A percentile compares a stretch with the other conserved stretches of the same genome.
Evolutionary conservation across 2,113 vertebrate genomes (phyloP).

Genomic region (Pyrgilauda ruficollis): DNA sequence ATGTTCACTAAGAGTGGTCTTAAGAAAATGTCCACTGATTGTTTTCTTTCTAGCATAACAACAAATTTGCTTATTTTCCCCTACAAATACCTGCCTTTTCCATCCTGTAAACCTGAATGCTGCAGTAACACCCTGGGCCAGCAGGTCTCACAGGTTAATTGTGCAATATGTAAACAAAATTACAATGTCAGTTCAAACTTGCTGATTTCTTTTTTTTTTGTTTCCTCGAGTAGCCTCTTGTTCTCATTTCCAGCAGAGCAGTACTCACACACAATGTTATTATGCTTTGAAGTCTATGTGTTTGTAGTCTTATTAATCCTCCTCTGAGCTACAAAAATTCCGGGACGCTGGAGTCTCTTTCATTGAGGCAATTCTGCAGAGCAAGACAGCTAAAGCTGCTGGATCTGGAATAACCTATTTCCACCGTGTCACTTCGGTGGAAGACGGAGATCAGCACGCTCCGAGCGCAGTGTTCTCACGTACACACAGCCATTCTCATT

Average conservation of each 20-base stretch:
- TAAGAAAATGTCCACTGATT: neutral
- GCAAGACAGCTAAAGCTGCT: neutral
- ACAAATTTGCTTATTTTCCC: neutral
- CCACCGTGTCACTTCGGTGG: neutral
- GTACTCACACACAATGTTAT: neutral
- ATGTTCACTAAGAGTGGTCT: neutral
- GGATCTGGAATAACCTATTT: constrained; percentile 5
- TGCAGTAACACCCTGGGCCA: neutral
- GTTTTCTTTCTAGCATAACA: neutral
- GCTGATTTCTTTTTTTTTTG: neutral
- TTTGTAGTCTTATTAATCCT: constrained; percentile 16
- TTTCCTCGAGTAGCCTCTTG: constrained; percentile 20
- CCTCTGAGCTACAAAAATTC: neutral
- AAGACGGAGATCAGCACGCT: rapidly evolving
- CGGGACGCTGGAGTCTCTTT: neutral
- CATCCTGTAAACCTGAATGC: neutral
- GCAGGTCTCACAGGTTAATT: constrained; percentile 48
- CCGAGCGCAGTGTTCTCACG: rapidly evolving
- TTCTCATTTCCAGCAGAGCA: neutral
- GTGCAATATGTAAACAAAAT: constrained; percentile 46
- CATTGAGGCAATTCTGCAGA: neutral
- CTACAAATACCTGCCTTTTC: neutral
- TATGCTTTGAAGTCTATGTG: constrained; percentile 35
- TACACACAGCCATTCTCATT: neutral
- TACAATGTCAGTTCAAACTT: neutral